These are phyloP conservation scores for Poecile atricapillus DNA, from an alignment of 2,113 vertebrate genomes.

Conservation along the genomic window DNA sequence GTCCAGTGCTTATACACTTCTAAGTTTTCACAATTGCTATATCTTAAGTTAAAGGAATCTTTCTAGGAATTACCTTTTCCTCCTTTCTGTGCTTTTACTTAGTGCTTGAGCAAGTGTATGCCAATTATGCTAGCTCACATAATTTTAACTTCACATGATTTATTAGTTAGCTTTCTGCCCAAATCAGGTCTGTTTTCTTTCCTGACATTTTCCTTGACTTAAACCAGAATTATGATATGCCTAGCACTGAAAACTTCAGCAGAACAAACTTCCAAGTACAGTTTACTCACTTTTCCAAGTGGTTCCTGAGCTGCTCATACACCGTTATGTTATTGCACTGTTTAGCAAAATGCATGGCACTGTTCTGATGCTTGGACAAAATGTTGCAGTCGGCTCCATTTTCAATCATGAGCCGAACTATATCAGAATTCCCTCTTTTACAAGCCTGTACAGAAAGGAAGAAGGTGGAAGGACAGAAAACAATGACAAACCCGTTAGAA, in stretches of 20 bases:
- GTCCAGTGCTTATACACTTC: not conserved
- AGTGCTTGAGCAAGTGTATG: not conserved
- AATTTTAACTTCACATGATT: not conserved
- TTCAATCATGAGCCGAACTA: constrained; percentile 93
- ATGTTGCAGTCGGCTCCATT: constrained; percentile 94
- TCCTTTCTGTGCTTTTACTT: not conserved
- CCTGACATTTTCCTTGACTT: not conserved
- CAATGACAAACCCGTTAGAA: not conserved
- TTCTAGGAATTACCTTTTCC: not conserved
- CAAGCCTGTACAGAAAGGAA: constrained; percentile 79
- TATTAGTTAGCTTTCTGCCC: not conserved
- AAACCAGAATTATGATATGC: not conserved
- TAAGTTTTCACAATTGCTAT: fast-evolving
- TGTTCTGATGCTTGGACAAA: constrained; percentile 91
- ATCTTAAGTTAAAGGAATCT: not conserved
- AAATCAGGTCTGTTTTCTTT: not conserved
- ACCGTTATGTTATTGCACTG: constrained; percentile 86
- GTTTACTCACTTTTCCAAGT: constrained; percentile 86
- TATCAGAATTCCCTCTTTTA: constrained; percentile 91
- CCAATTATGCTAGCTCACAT: not conserved
- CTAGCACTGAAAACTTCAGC: not conserved
- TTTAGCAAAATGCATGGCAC: constrained; percentile 88
- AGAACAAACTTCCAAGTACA: not conserved
- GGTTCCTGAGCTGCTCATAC: constrained; percentile 87
- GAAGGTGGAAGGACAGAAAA: not conserved